Base-by-base conservation (phyloP, 1,140 invertebrate genomes). In the Drosophila bifasciata region DNA sequence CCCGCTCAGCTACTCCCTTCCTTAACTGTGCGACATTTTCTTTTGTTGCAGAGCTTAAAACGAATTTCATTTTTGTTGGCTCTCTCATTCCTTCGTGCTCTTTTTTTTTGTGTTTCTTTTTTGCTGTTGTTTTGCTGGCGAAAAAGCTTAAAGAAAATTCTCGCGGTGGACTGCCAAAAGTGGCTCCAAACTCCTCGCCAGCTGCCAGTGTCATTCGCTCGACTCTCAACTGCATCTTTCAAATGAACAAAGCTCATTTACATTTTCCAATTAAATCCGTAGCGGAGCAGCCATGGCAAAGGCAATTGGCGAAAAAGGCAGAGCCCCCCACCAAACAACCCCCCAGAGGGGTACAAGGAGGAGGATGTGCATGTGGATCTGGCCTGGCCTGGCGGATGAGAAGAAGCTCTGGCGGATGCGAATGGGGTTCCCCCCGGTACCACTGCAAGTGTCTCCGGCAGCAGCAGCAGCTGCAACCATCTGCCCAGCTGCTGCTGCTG, bases 201-300 rank as follows among this genome's bases (percentile, higher is more conserved):
- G 23, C 23, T 28, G 28, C 28, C 8, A 28, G 28, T 68, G 64
- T 67, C 71, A 73, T 74, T 59, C 71, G 50, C 61, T 39, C 36
- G 36, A 39, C 52, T 58, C 70, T 49, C 78, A 55, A 86, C 77
- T 86, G 81, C 81, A 86, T 85, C 81, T 86, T 85, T 86, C 81
- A 86, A 86, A 86, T 86, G 83, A 86, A 86, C 81, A 86, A 86
- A 86, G 81, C 81, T 86, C 81, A 86, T 86, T 86, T 86, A 88
- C 81, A 86, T 86, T 86, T 86, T 86, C 81, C 81, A 86, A 86
- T 86, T 86, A 86, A 86, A 86, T 86, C 83, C 81, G 74, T 64
- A 80, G 84, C 3, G 74, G 69, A 80, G 84, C 3, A 13, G 32
- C 32, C 11, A 67, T 36, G 81, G 61, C 59, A 66, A 62, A 28